Evolutionary conservation across 2,888 invertebrate genomes (phyloP).

Genomic region (Homarus gammarus): DNA sequence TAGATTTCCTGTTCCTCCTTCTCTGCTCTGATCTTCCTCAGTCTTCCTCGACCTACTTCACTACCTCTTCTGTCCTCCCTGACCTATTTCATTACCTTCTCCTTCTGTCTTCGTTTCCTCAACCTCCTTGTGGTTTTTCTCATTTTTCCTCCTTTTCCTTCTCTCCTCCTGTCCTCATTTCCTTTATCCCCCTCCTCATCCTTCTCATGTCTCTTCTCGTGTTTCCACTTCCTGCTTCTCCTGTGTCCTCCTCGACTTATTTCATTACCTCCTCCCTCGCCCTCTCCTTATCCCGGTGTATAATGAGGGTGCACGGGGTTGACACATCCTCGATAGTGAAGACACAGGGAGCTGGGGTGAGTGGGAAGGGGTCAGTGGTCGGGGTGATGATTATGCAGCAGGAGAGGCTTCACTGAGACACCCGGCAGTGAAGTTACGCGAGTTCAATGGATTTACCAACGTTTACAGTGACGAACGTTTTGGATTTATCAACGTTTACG

Average conservation of each 20-base stretch:
- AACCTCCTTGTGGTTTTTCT: no score
- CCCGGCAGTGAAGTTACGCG: not conserved
- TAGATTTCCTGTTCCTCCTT: not conserved
- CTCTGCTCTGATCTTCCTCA: not conserved
- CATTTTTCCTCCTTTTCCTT: no score
- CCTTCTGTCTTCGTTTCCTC: no score
- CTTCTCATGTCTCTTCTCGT: not conserved
- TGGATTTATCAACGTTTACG: no score
- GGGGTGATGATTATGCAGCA: not conserved
- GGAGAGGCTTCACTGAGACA: not conserved
- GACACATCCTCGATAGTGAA: not conserved
- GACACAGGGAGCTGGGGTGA: no score
- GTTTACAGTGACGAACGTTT: not conserved
- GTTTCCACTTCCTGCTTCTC: not conserved
- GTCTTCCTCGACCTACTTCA: not conserved
- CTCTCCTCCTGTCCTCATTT: not conserved
- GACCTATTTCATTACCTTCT: not conserved
- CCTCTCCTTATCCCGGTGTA: no score
- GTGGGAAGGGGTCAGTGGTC: not conserved
- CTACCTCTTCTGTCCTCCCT: not conserved
- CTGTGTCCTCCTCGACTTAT: not conserved
- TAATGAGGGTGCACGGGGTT: not conserved
- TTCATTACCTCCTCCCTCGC: no score
- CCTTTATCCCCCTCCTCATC: not conserved
- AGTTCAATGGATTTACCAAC: not conserved